Conservation (phyloP, 2,113 vertebrate species). For the Lepisosteus osseus region DNA sequence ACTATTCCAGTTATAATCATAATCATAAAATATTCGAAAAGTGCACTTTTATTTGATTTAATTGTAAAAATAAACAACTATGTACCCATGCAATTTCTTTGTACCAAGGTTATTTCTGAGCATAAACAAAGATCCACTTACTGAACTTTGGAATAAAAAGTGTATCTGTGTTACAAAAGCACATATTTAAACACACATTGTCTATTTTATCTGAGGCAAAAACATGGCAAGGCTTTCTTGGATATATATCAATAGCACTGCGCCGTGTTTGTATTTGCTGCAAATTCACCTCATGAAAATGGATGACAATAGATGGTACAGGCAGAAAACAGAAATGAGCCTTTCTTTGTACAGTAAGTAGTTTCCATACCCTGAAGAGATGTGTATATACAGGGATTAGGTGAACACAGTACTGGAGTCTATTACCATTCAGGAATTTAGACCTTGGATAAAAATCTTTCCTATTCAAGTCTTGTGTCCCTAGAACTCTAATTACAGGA, state of each 20-base stretch:
- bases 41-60: not conserved
- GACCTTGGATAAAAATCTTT: not conserved
- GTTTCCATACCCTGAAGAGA: not conserved
- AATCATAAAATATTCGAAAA: not conserved
- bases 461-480: not conserved
- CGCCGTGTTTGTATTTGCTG: slow-evolving; percentile 5
- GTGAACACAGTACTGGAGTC: not conserved
- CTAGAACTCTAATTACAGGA: not conserved
- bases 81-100: not conserved
- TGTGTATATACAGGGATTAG: slow-evolving; percentile 1
- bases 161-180: not conserved
- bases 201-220: not conserved
- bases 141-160: not conserved
- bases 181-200: not conserved
- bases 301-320: not conserved
- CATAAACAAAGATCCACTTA: not conserved
- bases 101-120: not conserved
- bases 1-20: not conserved
- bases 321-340: not conserved
- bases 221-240: not conserved
- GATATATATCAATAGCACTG: not conserved
- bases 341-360: not conserved
- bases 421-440: not conserved
- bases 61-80: not conserved
- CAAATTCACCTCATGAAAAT: not conserved